A percentile compares a stretch with the other conserved stretches of the same genome.
phyloP scores from a whole-genome alignment of 2,888 invertebrate genomes.

The Macropis europaea region DNA sequence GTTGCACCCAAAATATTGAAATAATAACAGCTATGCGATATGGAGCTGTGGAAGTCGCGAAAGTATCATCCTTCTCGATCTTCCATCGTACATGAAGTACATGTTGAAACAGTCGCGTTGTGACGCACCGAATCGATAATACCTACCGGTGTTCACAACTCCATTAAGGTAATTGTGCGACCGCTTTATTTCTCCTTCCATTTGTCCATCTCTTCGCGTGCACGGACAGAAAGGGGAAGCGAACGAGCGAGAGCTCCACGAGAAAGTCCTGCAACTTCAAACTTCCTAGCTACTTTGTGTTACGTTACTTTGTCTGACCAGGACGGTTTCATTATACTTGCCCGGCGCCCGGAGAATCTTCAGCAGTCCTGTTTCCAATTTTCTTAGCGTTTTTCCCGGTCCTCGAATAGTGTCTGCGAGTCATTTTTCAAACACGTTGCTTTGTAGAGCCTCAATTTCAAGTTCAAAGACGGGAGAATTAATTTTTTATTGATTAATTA shows the following conservation, averaged over 20 bases:
- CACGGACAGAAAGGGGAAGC: conserved; percentile 1
- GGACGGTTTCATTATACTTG: background rate
- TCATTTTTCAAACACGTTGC: background rate
- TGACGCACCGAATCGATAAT: conserved; percentile 69
- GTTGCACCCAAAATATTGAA: too few species aligned
- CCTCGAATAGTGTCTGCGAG: background rate
- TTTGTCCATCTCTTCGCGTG: conserved; percentile 30
- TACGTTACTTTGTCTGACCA: conserved; percentile 11
- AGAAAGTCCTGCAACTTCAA: conserved; percentile 3
- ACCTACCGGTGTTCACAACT: conserved; percentile 71
- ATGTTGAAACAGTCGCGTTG: conserved; percentile 5
- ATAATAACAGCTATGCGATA: too few species aligned
- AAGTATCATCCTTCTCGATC: background rate
- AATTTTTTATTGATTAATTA: too few species aligned
- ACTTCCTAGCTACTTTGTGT: background rate
- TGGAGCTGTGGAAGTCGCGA: too few species aligned
- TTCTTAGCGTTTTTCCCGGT: background rate
- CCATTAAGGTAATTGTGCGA: conserved; percentile 77
- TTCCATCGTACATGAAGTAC: conserved; percentile 3
- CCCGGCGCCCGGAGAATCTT: background rate
- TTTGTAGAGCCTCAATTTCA: background rate
- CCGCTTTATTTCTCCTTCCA: conserved; percentile 54
- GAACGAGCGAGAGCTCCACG: conserved; percentile 1
- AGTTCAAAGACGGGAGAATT: too few species aligned
- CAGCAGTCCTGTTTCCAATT: background rate